Evolutionary conservation across 2,888 invertebrate genomes (phyloP).

Genomic region (Villa cingulata): DNA sequence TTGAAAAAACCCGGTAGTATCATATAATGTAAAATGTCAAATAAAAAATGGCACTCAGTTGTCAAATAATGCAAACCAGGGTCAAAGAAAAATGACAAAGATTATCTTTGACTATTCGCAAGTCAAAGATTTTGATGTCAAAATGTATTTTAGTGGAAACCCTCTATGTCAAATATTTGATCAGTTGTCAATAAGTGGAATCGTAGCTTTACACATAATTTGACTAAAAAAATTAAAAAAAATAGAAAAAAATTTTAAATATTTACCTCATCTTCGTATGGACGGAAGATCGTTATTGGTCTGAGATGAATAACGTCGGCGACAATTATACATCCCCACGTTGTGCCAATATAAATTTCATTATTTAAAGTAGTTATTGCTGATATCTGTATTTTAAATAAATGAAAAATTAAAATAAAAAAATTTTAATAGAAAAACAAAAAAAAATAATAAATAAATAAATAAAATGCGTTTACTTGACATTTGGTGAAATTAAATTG

Average conservation of each 20-base stretch:
- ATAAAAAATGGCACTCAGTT: no score
- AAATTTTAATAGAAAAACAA: background rate
- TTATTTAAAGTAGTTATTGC: constrained; percentile 49
- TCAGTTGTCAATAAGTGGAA: no score
- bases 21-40: no score
- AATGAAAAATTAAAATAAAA: background rate
- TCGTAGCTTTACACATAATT: no score
- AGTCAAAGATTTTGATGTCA: no score
- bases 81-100: no score
- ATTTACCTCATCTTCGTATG: constrained; percentile 69
- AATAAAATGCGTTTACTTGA: constrained; percentile 40
- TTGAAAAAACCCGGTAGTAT: no score
- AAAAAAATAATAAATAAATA: background rate
- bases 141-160: no score
- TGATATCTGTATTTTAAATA: constrained; percentile 21
- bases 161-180: no score
- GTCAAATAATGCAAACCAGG: no score
- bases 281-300: constrained; percentile 84
- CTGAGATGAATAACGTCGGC: constrained; percentile 66
- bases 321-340: constrained; percentile 87
- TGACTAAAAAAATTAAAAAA: no score
- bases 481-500: constrained; percentile 63
- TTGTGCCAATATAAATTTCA: constrained; percentile 80
- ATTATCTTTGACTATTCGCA: no score
- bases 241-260: background rate